Conservation (phyloP, 2,888 invertebrate species). For the Chrysopilus asiliformis region DNA sequence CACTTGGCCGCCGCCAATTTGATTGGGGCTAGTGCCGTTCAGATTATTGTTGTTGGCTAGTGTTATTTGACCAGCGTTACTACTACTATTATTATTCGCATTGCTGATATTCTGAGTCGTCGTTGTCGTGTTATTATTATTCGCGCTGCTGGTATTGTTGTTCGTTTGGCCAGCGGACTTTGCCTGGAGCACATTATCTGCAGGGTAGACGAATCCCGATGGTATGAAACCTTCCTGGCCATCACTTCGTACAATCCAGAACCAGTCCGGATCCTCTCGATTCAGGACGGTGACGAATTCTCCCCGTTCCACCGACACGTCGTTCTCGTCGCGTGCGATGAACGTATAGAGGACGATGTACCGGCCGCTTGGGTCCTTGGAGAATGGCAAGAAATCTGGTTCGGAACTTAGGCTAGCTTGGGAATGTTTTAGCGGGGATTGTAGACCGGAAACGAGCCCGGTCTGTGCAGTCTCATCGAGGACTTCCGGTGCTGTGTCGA, state of each 20-base stretch:
- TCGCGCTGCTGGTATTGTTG: slow-evolving; percentile 8
- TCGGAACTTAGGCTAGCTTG: slow-evolving; percentile 40
- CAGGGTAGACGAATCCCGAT: slow-evolving; percentile 86
- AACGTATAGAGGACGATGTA: slow-evolving; percentile 90
- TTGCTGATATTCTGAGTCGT: slow-evolving; percentile 12
- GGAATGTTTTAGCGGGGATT: slow-evolving; percentile 28
- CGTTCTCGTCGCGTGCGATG: slow-evolving; percentile 85
- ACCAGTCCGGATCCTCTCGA: slow-evolving; percentile 92
- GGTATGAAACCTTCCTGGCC: slow-evolving; percentile 94
- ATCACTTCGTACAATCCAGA: slow-evolving; percentile 85
- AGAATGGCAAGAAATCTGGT: slow-evolving; percentile 53
- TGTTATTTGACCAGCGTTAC: slow-evolving; percentile 1
- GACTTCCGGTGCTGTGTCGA: slow-evolving; percentile 15
- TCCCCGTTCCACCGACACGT: slow-evolving; percentile 83
- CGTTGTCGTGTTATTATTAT: slow-evolving; percentile 7
- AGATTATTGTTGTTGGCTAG: slow-evolving; percentile 11
- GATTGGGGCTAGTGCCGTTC: slow-evolving; percentile 14
- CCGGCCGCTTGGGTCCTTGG: slow-evolving; percentile 75
- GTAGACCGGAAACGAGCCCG: slow-evolving; percentile 13
- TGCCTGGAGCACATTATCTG: slow-evolving; percentile 56
- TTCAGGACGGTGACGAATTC: slow-evolving; percentile 94
- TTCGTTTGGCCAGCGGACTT: slow-evolving; percentile 22
- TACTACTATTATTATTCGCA: slow-evolving; percentile 11
- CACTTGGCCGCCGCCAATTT: background rate
- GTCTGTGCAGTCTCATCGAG: slow-evolving; percentile 16